Evolutionary conservation across 2,888 invertebrate genomes (phyloP), one percentile per base, ranked within the genome.

Genomic region (Ceraclea dissimilis): DNA sequence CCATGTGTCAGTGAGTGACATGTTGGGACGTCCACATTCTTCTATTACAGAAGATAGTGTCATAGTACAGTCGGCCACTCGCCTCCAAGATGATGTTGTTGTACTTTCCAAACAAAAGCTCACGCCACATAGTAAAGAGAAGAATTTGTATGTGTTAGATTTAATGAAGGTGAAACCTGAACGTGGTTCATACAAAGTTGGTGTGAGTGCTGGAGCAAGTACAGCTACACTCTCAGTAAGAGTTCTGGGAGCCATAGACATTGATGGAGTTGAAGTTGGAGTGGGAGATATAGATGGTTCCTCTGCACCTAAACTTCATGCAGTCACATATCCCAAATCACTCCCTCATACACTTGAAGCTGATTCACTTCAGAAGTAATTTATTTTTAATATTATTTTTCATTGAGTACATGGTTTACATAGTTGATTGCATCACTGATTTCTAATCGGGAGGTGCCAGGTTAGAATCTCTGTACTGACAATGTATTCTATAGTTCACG

Each of bases 221-320:
- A 80, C 81, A 6, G 73, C 82, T 13, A 84, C 80, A 61, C 70
- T 84, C 49, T 75, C 73, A 52, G 78, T 86, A 20, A 87, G 89
- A 57, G 86, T 92, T 17, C 74, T 91, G 54, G 88, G 90, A 1
- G 85, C 87, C 63, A 84, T 91, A 0, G 80, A 80, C 60, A 80
- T 95, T 1, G 84, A 87, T 64, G 83, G 80, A 54, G 79, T 92
- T 49, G 94, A 96, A 70, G 79, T 97, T 49, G 93, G 93, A 2
- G 82, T 95, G 18, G 89, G 87, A 2, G 96, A 97, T 70, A 85
- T 90, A 4, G 96, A 97, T 71, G 92, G 94, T 60, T 86, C 88
- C 2, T 87, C 90, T 20, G 85, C 89, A 55, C 85, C 91, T 0
- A 88, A 88, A 69, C 74, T 91, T 55, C 83, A 75, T 59, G 88